A percentile compares a stretch with the other conserved stretches of the same genome.
phyloP scores from a whole-genome alignment of 1,140 invertebrate genomes.

The Nephila pilipes region DNA sequence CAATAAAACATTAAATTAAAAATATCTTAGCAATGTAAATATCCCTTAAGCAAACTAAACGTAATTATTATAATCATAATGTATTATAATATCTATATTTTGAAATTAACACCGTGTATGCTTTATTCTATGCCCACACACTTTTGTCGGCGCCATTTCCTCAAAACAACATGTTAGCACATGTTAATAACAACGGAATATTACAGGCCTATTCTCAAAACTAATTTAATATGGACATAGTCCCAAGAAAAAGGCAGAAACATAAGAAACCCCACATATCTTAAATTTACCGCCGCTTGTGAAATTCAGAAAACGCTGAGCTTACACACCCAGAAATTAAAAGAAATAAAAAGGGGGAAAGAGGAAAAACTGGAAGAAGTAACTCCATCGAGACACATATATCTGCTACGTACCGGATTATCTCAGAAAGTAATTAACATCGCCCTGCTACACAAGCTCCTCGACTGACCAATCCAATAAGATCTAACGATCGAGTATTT shows the following conservation, averaged over 20 bases:
- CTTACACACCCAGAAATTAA: background rate
- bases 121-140: too few species aligned
- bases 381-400: slow-evolving; percentile 11
- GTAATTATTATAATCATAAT: too few species aligned
- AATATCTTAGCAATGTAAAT: too few species aligned
- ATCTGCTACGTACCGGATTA: slow-evolving; percentile 53
- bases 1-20: too few species aligned
- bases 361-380: slow-evolving; percentile 13
- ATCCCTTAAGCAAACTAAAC: too few species aligned
- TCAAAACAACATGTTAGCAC: too few species aligned
- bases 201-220: too few species aligned
- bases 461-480: slow-evolving; percentile 73
- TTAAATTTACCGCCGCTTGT: slow-evolving; percentile 46
- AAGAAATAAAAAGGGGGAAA: background rate
- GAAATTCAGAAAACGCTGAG: slow-evolving; percentile 46
- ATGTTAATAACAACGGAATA: too few species aligned
- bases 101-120: too few species aligned
- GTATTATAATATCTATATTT: too few species aligned
- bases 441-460: slow-evolving; percentile 42
- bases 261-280: slow-evolving; percentile 38
- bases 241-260: background rate
- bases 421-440: slow-evolving; percentile 65
- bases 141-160: too few species aligned
- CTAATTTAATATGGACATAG: background rate
- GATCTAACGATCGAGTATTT: slow-evolving; percentile 70